These are phyloP conservation scores for Thamnaconus septentrionalis DNA, from an alignment of 2,113 vertebrate species.

Conservation along the genomic window DNA sequence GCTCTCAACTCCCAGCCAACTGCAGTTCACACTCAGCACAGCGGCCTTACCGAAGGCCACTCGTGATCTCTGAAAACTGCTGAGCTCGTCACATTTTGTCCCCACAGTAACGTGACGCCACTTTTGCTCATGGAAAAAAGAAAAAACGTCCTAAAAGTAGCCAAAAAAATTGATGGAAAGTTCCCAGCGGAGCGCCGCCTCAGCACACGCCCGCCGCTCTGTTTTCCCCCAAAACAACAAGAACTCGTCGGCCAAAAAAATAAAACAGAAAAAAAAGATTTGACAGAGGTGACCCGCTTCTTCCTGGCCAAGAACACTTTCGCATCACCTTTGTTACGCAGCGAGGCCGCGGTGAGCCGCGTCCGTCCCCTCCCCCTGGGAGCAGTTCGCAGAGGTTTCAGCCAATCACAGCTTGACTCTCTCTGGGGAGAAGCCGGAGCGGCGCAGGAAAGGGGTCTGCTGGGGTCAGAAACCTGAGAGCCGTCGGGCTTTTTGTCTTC, in stretches of 20 bases:
- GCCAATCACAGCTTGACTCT: constrained; percentile 33
- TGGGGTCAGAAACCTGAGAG: constrained; percentile 74
- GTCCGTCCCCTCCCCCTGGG: constrained; percentile 17
- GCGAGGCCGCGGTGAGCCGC: constrained; percentile 9
- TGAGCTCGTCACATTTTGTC: constrained; percentile 54
- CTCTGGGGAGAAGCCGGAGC: constrained; percentile 29
- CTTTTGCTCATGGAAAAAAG: too few species aligned
- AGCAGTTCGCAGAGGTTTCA: constrained; percentile 6
- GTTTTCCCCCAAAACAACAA: constrained; percentile 58
- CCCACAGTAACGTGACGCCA: constrained; percentile 52
- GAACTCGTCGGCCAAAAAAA: too few species aligned
- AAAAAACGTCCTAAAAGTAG: constrained; percentile 42
- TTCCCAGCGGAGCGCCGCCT: constrained; percentile 32
- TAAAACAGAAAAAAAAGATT: too few species aligned
- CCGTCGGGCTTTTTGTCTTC: constrained; percentile 52
- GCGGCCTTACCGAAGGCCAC: constrained; percentile 60
- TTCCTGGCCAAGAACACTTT: too few species aligned
- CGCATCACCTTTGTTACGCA: too few species aligned
- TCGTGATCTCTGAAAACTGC: constrained; percentile 72
- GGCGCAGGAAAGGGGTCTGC: constrained; percentile 34
- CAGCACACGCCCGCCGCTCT: constrained; percentile 29
- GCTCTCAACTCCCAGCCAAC: too few species aligned
- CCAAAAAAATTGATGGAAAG: constrained; percentile 60
- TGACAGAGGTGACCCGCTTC: not conserved
- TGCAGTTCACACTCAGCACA: constrained; percentile 8